A percentile compares a stretch with the other conserved stretches of the same genome.
These are phyloP conservation scores for Ptiloglossa arizonensis DNA, from an alignment of 1,140 invertebrate genomes.

Conservation along the genomic window DNA sequence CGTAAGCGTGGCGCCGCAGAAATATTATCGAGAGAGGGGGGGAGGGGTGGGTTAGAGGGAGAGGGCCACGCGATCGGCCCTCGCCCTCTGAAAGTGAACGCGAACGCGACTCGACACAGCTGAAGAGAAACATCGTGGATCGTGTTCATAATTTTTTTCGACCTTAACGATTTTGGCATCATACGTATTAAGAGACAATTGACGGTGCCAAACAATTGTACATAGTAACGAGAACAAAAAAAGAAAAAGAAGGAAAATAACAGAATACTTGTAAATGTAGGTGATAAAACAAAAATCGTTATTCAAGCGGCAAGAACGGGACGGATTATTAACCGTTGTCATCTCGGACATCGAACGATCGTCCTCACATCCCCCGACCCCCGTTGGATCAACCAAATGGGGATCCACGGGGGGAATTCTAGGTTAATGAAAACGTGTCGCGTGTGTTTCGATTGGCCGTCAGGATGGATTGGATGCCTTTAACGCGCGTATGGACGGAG, in stretches of 20 bases:
- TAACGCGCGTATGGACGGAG: constrained; percentile 29
- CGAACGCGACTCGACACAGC: constrained; percentile 14
- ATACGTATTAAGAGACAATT: constrained; percentile 65
- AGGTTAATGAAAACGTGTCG: not conserved
- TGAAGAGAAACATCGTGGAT: constrained; percentile 11
- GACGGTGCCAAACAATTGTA: constrained; percentile 80
- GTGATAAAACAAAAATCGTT: constrained; percentile 54
- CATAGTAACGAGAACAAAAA: too few species aligned
- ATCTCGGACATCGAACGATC: constrained; percentile 2
- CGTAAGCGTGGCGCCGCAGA: not conserved
- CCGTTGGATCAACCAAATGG: not conserved
- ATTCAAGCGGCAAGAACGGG: constrained; percentile 31
- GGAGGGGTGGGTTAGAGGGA: not conserved
- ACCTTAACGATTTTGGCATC: constrained; percentile 59
- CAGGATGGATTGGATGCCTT: constrained; percentile 11
- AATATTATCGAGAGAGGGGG: too few species aligned
- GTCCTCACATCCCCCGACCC: too few species aligned
- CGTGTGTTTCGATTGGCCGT: not conserved
- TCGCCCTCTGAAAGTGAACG: not conserved
- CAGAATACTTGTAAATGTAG: constrained; percentile 76
- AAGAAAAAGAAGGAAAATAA: too few species aligned
- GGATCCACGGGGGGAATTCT: not conserved
- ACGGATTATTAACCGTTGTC: not conserved
- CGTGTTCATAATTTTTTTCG: constrained; percentile 52
- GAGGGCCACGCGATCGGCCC: constrained; percentile 5